Evolutionary conservation across 2,113 vertebrate genomes (phyloP).

Genomic region (Toxostoma redivivum): DNA sequence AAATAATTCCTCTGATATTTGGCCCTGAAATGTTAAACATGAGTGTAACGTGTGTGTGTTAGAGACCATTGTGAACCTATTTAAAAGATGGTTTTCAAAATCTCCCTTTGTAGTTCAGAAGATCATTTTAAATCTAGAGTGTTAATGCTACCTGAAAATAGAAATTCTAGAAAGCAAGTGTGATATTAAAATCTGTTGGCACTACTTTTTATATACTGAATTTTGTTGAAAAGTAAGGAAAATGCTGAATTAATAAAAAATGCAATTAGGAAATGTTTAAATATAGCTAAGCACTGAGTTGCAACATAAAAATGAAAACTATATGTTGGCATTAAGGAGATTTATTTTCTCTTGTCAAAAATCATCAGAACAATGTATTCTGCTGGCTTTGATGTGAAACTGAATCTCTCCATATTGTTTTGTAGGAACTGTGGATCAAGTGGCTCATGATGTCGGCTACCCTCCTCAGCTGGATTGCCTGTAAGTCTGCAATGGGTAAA

Average conservation of each 20-base stretch:
- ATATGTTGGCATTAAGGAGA: background rate
- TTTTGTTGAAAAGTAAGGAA: background rate
- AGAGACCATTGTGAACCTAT: background rate
- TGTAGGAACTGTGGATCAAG: background rate
- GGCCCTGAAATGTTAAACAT: background rate
- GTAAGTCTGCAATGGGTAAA: background rate
- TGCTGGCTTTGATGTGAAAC: background rate
- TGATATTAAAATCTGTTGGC: background rate
- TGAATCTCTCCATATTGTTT: background rate
- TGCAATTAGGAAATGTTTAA: background rate
- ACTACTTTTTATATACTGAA: background rate
- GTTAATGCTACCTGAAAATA: background rate
- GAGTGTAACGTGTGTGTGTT: fast-evolving
- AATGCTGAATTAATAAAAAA: background rate
- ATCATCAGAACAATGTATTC: background rate
- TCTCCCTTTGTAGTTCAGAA: background rate
- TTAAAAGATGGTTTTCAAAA: background rate
- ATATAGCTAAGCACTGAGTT: background rate
- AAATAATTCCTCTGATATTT: background rate
- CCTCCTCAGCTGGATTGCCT: background rate
- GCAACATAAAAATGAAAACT: background rate
- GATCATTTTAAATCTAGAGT: background rate
- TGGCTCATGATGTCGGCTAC: background rate
- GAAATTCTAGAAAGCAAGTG: background rate
- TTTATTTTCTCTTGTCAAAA: conserved; percentile 14